phyloP scores from a whole-genome alignment of 2,888 invertebrate genomes.

The Eutolmus rufibarbis region DNA sequence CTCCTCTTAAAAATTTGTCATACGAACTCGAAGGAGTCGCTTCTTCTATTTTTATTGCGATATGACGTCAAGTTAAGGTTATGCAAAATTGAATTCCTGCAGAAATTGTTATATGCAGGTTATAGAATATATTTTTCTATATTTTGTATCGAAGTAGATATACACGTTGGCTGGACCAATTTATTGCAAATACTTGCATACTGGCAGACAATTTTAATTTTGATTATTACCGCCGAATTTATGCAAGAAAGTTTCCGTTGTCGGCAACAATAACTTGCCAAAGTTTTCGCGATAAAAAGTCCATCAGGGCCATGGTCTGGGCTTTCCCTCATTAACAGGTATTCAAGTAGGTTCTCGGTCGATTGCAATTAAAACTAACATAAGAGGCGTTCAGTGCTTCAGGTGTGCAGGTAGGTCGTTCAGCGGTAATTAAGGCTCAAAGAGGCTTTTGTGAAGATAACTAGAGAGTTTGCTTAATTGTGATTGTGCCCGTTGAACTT shows the following conservation, averaged over 20 bases:
- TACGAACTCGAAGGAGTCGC: neutral
- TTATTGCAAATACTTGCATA: neutral
- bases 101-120: neutral
- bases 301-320: neutral
- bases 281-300: constrained; percentile 13
- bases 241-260: neutral
- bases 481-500: constrained; percentile 39
- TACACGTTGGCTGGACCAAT: neutral
- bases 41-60: neutral
- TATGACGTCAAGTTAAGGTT: neutral
- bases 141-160: no score
- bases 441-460: constrained; percentile 39
- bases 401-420: constrained; percentile 31
- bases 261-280: neutral
- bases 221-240: neutral
- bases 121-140: neutral
- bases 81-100: neutral
- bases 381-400: constrained; percentile 36
- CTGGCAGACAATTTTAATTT: neutral
- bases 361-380: constrained; percentile 45
- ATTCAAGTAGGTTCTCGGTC: constrained; percentile 34
- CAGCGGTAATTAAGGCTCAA: constrained; percentile 32
- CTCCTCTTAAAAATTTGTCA: neutral
- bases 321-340: constrained; percentile 31
- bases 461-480: constrained; percentile 40